phyloP scores from a whole-genome alignment of 1,140 invertebrate species.

The Drosophila sp. region DNA sequence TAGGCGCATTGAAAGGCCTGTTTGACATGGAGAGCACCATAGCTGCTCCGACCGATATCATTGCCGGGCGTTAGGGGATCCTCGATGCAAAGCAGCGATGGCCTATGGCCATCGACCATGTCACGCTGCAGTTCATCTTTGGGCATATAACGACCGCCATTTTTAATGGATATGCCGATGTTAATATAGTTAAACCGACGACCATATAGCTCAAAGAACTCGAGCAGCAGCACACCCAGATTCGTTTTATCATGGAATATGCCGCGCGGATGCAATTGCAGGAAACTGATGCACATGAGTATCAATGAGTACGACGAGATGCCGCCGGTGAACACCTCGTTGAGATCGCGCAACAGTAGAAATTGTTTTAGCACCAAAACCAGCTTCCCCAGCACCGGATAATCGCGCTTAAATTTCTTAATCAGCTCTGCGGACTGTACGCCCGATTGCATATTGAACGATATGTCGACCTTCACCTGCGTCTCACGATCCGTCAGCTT shows the following conservation, averaged over 20 bases:
- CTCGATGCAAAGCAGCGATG: constrained; percentile 97
- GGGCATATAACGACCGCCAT: constrained; percentile 96
- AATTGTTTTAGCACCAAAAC: constrained; percentile 99
- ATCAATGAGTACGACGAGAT: constrained; percentile 99
- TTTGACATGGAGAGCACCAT: constrained; percentile 95
- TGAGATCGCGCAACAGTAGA: constrained; percentile 97
- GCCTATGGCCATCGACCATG: constrained; percentile 96
- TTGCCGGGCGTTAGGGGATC: constrained; percentile 98
- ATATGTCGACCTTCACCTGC: constrained; percentile 98
- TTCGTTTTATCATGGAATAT: constrained; percentile 89
- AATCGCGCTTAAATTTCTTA: constrained; percentile 92
- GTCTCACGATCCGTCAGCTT: constrained; percentile 98
- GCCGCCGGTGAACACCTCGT: constrained; percentile 99
- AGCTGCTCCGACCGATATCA: constrained; percentile 98
- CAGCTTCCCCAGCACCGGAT: constrained; percentile 95
- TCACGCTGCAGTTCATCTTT: constrained; percentile 97
- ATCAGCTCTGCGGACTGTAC: constrained; percentile 98
- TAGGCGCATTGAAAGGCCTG: constrained; percentile 98
- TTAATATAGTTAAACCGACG: constrained; percentile 98
- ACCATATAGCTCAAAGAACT: constrained; percentile 99
- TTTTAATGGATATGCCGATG: constrained; percentile 96
- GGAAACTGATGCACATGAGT: constrained; percentile 98
- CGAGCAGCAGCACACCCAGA: constrained; percentile 96
- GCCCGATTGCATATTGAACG: constrained; percentile 98
- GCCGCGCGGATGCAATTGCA: constrained; percentile 90